Base-by-base conservation (phyloP, 2,888 invertebrate species). In the Bruchidius siliquastri region DNA sequence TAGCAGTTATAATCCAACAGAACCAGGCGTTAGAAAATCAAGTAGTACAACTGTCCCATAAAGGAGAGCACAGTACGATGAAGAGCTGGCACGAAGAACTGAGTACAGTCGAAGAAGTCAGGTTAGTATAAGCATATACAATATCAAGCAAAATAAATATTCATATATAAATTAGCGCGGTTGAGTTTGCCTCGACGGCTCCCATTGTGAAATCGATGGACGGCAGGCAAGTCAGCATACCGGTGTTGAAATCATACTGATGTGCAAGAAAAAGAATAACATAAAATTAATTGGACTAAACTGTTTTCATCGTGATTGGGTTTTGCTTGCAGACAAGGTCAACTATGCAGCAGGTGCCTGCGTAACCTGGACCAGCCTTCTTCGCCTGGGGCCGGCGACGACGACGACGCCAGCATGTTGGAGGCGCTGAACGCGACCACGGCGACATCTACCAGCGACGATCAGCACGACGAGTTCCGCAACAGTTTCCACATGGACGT, bases 11-110 rank as follows among this genome's bases (percentile, higher is more conserved):
- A 83, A 87, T 92, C 22, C 90, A 92, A 83, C 93, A 94, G 81
- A 93, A 93, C 82, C 89, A 90, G 76, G 88, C 90, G 78, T 86
- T 94, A 79, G 93, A 93, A 80, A 92, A 92, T 73, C 92, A 93
- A 81, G 84, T 94, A 77, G 88, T 90, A 78, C 89, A 90, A 79
- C 88, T 90, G 87, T 90, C 89, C 79, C 86, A 88, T 72, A 89
- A 90, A 83, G 77, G 74, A 22, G 80, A 79, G 2, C 93, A 93
- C 72, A 92, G 93, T 79, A 93, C 94, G 82, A 92, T 94, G 84
- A 94, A 93, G 85, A 93, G 92, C 72, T 91, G 94, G 87, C 94
- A 95, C 80, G 95, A 95, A 82, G 95, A 95, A 85, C 91, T 95
- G 81, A 92, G 91, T 73, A 92, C 94, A 78, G 89, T 95, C 80